Evolutionary conservation across 2,888 invertebrate species (phyloP).

Genomic region (Agonopterix subpropinquella): DNA sequence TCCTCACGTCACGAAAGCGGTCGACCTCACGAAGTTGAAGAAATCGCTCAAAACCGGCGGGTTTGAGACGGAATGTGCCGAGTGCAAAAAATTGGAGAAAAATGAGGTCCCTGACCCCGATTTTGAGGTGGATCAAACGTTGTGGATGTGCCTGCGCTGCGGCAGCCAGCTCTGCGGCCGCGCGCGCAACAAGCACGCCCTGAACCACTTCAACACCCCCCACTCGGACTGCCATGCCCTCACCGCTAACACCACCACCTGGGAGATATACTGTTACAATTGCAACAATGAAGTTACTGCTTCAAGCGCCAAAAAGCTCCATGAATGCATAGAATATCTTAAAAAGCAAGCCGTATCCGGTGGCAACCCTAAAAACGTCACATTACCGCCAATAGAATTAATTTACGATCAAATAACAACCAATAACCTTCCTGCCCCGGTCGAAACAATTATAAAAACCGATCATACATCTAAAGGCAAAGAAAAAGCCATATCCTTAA

Average conservation of each 20-base stretch:
- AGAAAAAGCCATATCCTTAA: constrained; percentile 45
- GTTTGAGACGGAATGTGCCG: constrained; percentile 72
- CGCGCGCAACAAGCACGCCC: constrained; percentile 80
- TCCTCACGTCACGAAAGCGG: constrained; percentile 81
- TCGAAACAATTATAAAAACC: constrained; percentile 27
- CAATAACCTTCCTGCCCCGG: constrained; percentile 30
- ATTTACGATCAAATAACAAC: constrained; percentile 31
- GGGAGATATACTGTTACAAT: constrained; percentile 86
- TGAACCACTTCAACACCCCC: constrained; percentile 83
- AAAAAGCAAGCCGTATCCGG: constrained; percentile 71
- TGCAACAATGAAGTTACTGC: constrained; percentile 83
- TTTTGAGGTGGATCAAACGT: constrained; percentile 65
- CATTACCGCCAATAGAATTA: constrained; percentile 27
- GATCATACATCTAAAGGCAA: constrained; percentile 35
- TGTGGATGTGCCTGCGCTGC: constrained; percentile 90
- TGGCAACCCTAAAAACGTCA: constrained; percentile 28
- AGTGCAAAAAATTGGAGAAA: constrained; percentile 71
- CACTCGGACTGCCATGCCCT: constrained; percentile 86
- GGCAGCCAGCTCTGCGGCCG: constrained; percentile 86
- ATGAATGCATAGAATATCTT: constrained; percentile 84
- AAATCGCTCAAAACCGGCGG: constrained; percentile 73
- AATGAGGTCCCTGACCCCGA: constrained; percentile 58
- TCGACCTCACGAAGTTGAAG: constrained; percentile 77
- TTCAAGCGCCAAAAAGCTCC: constrained; percentile 78
- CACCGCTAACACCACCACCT: constrained; percentile 81